A percentile compares a stretch with the other conserved stretches of the same genome.
Conservation (phyloP, 1,140 invertebrate genomes). For the Aphaenogaster rudis region DNA sequence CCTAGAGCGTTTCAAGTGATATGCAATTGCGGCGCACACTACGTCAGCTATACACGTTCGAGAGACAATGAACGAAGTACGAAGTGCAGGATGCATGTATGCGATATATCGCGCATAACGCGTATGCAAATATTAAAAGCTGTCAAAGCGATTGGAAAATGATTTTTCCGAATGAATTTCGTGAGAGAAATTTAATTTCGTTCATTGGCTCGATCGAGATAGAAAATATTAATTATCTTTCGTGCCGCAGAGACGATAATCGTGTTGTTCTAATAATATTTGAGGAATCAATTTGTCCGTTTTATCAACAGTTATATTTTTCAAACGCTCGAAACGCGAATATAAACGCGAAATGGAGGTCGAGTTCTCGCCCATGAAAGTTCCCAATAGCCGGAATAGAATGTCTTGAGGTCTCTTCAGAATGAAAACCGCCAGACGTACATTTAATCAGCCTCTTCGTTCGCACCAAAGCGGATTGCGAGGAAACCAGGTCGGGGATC, state of each 20-base stretch:
- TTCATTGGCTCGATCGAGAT: not conserved
- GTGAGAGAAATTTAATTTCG: not conserved
- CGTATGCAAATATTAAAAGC: constrained; percentile 1
- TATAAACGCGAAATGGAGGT: not conserved
- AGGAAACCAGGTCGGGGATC: constrained; percentile 56
- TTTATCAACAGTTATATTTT: constrained; percentile 4
- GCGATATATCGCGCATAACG: not conserved
- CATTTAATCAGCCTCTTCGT: constrained; percentile 52
- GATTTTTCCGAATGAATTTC: constrained; percentile 18
- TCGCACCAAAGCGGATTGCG: constrained; percentile 50
- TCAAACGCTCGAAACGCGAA: not conserved
- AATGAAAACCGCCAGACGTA: constrained; percentile 37
- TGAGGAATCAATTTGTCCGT: not conserved
- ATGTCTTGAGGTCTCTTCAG: not conserved
- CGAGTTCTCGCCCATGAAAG: not conserved
- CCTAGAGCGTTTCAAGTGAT: constrained; percentile 37
- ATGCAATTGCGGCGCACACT: constrained; percentile 35
- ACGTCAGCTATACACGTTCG: not conserved
- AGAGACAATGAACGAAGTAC: constrained; percentile 34
- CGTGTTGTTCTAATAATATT: not conserved
- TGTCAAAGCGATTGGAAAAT: constrained; percentile 22
- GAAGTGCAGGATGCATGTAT: not conserved
- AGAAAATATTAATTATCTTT: constrained; percentile 13
- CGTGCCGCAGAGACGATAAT: not conserved
- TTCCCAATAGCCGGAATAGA: not conserved